A percentile compares a stretch with the other conserved stretches of the same genome.
Conservation (phyloP, 2,797 vertebrate species). For the Xenopus petersii region DNA sequence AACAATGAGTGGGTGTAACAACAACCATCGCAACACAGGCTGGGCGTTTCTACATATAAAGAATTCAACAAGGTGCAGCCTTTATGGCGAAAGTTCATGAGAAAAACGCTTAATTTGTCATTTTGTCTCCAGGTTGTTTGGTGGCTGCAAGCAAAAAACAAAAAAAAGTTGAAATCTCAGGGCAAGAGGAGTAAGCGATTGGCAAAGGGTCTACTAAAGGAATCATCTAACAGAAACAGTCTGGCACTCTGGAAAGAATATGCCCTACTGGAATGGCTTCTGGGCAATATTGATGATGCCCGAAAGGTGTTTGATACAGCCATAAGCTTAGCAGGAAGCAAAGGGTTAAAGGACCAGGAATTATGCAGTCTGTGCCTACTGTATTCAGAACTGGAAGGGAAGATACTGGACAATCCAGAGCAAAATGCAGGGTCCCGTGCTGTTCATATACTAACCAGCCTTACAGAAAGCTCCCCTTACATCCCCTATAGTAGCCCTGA, state of each 20-base stretch:
- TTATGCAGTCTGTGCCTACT: slow-evolving; percentile 82
- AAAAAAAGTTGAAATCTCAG: slow-evolving; percentile 81
- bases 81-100: too few species aligned
- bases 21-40: too few species aligned
- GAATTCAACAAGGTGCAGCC: too few species aligned
- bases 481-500: slow-evolving; percentile 64
- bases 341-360: slow-evolving; percentile 63
- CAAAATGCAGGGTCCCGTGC: slow-evolving; percentile 63
- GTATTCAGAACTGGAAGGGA: slow-evolving; percentile 84
- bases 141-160: slow-evolving; percentile 72
- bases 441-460: slow-evolving; percentile 72
- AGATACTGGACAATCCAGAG: slow-evolving; percentile 50
- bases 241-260: slow-evolving; percentile 86
- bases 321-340: slow-evolving; percentile 61
- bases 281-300: slow-evolving; percentile 84
- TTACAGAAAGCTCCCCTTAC: slow-evolving; percentile 70
- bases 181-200: slow-evolving; percentile 87
- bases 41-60: too few species aligned
- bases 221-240: slow-evolving; percentile 78
- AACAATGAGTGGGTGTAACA: too few species aligned
- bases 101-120: background rate
- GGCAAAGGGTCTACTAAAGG: slow-evolving; percentile 90
- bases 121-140: slow-evolving; percentile 69
- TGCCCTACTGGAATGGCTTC: slow-evolving; percentile 88
- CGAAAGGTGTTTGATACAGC: slow-evolving; percentile 87